Evolutionary conservation across 2,888 invertebrate genomes (phyloP).

Genomic region (Belgica antarctica): DNA sequence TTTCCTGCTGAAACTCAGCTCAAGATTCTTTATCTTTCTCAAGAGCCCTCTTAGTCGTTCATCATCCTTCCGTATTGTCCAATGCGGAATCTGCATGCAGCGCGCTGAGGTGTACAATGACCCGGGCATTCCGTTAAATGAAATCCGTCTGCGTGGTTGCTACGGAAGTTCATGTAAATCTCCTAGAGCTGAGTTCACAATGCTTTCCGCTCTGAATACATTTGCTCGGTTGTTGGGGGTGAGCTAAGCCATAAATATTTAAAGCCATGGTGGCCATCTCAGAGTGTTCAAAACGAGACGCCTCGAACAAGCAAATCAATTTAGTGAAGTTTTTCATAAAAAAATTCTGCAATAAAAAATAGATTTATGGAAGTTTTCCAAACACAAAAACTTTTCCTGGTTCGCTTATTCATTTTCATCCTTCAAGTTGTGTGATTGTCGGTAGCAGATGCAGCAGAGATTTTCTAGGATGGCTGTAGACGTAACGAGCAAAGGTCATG

Average conservation of each 20-base stretch:
- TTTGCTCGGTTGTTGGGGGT: too few species aligned
- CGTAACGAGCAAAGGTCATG: not conserved
- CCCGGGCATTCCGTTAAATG: too few species aligned
- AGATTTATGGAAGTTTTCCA: constrained; percentile 9
- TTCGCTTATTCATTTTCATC: not conserved
- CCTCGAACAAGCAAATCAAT: too few species aligned
- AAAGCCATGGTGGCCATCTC: too few species aligned
- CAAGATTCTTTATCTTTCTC: not conserved
- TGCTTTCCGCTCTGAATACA: too few species aligned
- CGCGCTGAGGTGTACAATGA: not conserved
- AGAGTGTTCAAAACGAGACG: too few species aligned
- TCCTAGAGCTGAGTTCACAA: not conserved
- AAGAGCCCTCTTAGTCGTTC: not conserved
- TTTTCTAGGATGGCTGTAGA: not conserved
- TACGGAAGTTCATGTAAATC: not conserved
- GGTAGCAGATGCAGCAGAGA: not conserved
- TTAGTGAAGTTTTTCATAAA: not conserved
- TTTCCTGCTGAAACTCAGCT: not conserved
- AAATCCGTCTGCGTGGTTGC: not conserved
- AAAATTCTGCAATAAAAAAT: not conserved
- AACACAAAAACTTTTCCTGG: not conserved
- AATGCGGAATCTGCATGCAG: too few species aligned
- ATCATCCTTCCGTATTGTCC: not conserved
- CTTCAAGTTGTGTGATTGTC: not conserved
- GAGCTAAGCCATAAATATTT: too few species aligned